Evolutionary conservation across 2,888 invertebrate species (phyloP).

Genomic region (Scaptomyza caliginosa): DNA sequence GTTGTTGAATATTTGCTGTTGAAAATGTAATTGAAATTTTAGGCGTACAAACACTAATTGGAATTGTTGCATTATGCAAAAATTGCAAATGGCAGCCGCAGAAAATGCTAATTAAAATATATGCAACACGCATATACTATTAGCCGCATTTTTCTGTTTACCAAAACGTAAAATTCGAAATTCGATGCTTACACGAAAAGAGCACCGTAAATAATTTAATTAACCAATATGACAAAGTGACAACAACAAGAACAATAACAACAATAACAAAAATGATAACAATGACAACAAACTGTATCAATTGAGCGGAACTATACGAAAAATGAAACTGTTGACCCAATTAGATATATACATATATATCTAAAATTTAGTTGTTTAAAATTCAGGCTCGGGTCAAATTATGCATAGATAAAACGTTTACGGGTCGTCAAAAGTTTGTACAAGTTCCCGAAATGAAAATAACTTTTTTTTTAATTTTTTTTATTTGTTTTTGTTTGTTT

Average conservation of each 20-base stretch:
- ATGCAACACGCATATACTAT: constrained; percentile 15
- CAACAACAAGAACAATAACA: constrained; percentile 25
- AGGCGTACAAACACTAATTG: constrained; percentile 64
- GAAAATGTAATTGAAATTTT: constrained; percentile 72
- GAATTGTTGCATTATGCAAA: constrained; percentile 74
- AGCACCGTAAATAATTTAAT: constrained; percentile 70
- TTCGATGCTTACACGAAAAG: constrained; percentile 27
- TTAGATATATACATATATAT: constrained; percentile 24
- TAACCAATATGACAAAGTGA: constrained; percentile 64
- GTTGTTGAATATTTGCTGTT: constrained; percentile 5
- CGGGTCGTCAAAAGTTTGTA: constrained; percentile 32
- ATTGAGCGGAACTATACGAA: constrained; percentile 38
- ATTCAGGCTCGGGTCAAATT: constrained; percentile 48
- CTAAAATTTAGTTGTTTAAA: neutral
- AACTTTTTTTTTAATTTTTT: constrained; percentile 18
- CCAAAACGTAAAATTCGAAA: constrained; percentile 10
- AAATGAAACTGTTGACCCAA: constrained; percentile 48
- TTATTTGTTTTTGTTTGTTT: constrained; percentile 17
- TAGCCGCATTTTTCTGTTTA: constrained; percentile 20
- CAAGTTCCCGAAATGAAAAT: constrained; percentile 27
- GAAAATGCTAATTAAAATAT: constrained; percentile 70
- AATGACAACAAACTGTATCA: constrained; percentile 30
- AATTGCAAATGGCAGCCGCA: constrained; percentile 51
- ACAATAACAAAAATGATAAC: constrained; percentile 16
- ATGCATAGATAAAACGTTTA: constrained; percentile 58